Base-by-base conservation (phyloP, 2,797 vertebrate species). In the Harpagifer antarcticus region DNA sequence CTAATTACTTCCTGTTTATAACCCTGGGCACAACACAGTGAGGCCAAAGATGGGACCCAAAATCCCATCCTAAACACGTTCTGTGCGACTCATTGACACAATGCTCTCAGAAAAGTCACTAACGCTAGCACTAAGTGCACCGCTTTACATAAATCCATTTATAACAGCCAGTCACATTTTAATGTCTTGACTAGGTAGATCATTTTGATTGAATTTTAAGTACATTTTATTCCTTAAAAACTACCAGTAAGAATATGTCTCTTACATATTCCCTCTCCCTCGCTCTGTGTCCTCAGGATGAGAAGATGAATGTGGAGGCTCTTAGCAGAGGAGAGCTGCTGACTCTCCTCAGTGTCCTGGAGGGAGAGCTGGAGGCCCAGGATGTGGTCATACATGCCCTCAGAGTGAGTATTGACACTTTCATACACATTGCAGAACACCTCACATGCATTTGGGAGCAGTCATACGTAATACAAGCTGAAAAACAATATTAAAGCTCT, bases 221-320 rank as follows among this genome's bases (percentile, higher is more conserved):
- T 37, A 17, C 1, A 42, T 50, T 61, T 75, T 19, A 16, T 54
- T 49, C 15, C 78, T 58, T 79, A 20, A 23, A 52, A 45, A 37
- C 6, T 9, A 60, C 31, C 31, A 64, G 2, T 14, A 23, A 44
- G 3, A 77, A 42, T 14, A 19, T 44, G 8, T 40, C 3, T 15
- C 60, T 17, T 54, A 37, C 17, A 20, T n/a, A 3, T 37, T 66
- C 10, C 23, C 16, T 53, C 23, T 40, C 33, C 13, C 50, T 16
- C 20, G 3, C 9, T 67, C 19, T 62, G 8, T 77, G n/a, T 55
- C 86, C 80, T 62, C 76, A 97, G 96, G 92, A 94, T 93, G 95
- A 96, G 95, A 98, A 93, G 93, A 99, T 99, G 98, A 97, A 99
- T 95, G 95, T 99, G 93, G 98, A 99, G 94, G 98, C 97, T 89